These are phyloP conservation scores for Danio albolineatus DNA, from an alignment of 2,797 vertebrate genomes.

Conservation along the genomic window DNA sequence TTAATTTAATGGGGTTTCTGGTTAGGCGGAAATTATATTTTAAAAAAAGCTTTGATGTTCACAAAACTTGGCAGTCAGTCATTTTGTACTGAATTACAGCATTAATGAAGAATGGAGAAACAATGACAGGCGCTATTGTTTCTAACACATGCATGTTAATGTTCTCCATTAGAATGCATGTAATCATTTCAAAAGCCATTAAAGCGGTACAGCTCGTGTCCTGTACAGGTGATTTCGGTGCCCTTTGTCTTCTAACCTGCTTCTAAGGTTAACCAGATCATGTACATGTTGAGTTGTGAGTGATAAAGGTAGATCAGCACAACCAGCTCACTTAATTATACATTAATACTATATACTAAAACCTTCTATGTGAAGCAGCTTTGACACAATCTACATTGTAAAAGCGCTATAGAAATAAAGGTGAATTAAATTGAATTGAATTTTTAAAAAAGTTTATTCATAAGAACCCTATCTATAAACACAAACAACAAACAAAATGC, in stretches of 20 bases:
- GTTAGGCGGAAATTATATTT: constrained; percentile 59
- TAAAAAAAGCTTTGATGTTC: constrained; percentile 81
- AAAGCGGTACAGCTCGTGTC: constrained; percentile 52
- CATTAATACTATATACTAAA: too few relatives aligned
- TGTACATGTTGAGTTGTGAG: not conserved
- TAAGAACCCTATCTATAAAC: too few relatives aligned
- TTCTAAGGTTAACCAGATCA: constrained; percentile 33
- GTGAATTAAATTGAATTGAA: too few relatives aligned
- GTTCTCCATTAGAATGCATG: constrained; percentile 69
- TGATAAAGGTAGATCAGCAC: not conserved
- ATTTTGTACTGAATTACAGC: constrained; percentile 75
- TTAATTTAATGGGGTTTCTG: constrained; percentile 80
- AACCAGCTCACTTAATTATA: not conserved
- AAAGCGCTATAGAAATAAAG: too few relatives aligned
- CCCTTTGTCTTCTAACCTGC: constrained; percentile 36
- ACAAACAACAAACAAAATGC: too few relatives aligned
- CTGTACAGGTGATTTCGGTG: constrained; percentile 26
- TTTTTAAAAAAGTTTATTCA: too few relatives aligned
- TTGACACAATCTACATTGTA: too few relatives aligned
- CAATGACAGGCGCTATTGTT: constrained; percentile 72
- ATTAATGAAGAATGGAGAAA: constrained; percentile 81
- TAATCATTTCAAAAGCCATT: constrained; percentile 68
- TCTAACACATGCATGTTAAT: constrained; percentile 78
- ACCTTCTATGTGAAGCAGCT: too few relatives aligned
- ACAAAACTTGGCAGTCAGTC: constrained; percentile 80